Base-by-base conservation (phyloP, 2,113 vertebrate genomes). In the Colossoma macropomum region DNA sequence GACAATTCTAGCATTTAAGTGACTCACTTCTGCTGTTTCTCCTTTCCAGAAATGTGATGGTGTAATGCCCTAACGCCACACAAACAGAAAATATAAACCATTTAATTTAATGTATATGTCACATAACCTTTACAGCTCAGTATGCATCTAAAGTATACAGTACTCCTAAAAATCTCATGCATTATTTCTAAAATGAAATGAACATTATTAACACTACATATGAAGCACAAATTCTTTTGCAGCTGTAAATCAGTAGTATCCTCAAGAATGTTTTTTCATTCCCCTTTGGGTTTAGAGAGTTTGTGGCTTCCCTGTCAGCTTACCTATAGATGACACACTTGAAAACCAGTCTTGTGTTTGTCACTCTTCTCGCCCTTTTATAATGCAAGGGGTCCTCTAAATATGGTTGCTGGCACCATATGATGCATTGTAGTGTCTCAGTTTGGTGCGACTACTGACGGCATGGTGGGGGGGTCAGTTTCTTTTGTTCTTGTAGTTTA, bases 331-430 rank as follows among this genome's bases (percentile, higher is more conserved):
- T 84, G 48, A 30, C 41, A 79, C 73, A 79, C 73, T 80, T 77
- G 28, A 41, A 45, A 82, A 65, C 77, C 38, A 45, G 48, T 79
- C 50, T 83, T 79, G 13, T n/a, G 59, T 60, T 63, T 27, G 59
- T 59, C 41, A 45, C 27, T 78, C 63, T 56, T 65, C 63, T 63
- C 84, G 73, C 59, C 34, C 73, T 86, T 88, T 76, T 88, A 86
- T 86, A 84, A 65, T 52, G 50, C 19, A 72, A 79, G 70, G 19
- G 69, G 28, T 69, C 21, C 81, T 81, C 86, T 81, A 85, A 75
- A 87, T 85, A 86, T 83, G 86, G 86, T 50, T 74, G 28, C 25
- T 75, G 74, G 74, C 78, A 85, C 52, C 62, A 66, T 68, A 72
- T 84, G 70, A 83, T 81, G 69, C 63, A 78, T 75, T 77, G 54